phyloP scores from a whole-genome alignment of 2,113 vertebrate genomes.

The Tricholaema leucomelas region DNA sequence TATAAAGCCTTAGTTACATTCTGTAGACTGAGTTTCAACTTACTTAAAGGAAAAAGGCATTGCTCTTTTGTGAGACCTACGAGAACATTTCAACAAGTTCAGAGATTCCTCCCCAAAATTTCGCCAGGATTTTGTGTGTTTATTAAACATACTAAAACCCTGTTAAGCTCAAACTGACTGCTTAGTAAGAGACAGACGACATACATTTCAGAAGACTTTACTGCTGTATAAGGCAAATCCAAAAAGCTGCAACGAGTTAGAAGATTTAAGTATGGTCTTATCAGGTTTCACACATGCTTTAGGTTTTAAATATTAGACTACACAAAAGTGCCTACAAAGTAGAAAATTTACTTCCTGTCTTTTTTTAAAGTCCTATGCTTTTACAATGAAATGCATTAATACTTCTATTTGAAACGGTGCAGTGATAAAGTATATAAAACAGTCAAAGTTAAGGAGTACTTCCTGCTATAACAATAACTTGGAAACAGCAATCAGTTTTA shows the following conservation, averaged over 20 bases:
- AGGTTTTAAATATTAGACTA: neutral
- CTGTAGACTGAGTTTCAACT: slow-evolving; percentile 70
- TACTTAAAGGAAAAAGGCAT: slow-evolving; percentile 51
- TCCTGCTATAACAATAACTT: neutral
- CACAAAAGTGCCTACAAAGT: neutral
- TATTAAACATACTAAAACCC: slow-evolving; percentile 43
- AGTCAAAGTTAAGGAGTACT: neutral
- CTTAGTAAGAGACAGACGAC: neutral
- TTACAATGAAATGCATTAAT: slow-evolving; percentile 17
- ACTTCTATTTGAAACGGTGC: neutral
- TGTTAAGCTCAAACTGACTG: slow-evolving; percentile 31
- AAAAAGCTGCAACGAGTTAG: slow-evolving; percentile 40
- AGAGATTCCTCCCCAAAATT: slow-evolving; percentile 38
- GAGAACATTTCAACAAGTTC: slow-evolving; percentile 55
- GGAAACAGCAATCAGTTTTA: neutral
- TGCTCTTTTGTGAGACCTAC: slow-evolving; percentile 61
- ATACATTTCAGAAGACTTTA: slow-evolving; percentile 38
- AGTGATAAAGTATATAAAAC: neutral
- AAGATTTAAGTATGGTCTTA: slow-evolving; percentile 40
- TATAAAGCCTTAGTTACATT: slow-evolving; percentile 72
- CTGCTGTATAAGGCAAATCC: slow-evolving; percentile 28
- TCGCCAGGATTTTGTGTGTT: neutral
- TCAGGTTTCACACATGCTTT: slow-evolving; percentile 11
- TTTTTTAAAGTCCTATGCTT: slow-evolving; percentile 35
- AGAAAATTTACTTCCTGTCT: neutral